Conservation (phyloP, 2,797 vertebrate genomes). For the Euphonia xanthogaster region DNA sequence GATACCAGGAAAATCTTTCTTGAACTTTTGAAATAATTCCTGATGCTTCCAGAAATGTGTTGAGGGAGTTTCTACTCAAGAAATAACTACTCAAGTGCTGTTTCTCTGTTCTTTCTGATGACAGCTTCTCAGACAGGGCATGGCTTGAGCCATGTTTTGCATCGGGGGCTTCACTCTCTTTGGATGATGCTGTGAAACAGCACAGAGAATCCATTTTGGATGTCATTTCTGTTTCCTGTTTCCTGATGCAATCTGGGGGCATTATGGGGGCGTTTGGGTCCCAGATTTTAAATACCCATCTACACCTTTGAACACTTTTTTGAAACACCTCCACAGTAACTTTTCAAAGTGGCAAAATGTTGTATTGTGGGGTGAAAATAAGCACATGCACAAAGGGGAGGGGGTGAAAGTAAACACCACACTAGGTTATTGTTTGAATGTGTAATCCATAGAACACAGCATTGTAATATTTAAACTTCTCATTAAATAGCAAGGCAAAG, state of each 20-base stretch:
- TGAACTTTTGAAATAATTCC: background rate
- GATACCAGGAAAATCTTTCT: background rate
- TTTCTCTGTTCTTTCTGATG: background rate
- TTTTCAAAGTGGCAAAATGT: background rate
- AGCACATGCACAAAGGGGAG: background rate
- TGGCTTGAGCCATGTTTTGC: background rate
- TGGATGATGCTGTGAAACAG: background rate
- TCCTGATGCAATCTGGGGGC: background rate
- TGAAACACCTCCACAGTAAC: background rate
- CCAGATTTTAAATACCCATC: background rate
- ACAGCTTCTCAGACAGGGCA: background rate
- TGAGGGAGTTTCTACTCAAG: background rate
- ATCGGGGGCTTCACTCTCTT: background rate
- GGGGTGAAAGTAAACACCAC: background rate
- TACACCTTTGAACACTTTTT: background rate
- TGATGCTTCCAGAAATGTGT: background rate
- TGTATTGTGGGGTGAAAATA: background rate
- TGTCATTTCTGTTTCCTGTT: background rate
- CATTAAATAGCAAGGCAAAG: background rate
- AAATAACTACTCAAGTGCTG: background rate
- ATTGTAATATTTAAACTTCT: background rate
- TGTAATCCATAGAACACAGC: background rate
- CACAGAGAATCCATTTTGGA: background rate
- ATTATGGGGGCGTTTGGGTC: background rate
- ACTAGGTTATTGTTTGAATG: background rate